Conservation (phyloP, 2,888 invertebrate species). For the Hemicrepidius hirtus region DNA sequence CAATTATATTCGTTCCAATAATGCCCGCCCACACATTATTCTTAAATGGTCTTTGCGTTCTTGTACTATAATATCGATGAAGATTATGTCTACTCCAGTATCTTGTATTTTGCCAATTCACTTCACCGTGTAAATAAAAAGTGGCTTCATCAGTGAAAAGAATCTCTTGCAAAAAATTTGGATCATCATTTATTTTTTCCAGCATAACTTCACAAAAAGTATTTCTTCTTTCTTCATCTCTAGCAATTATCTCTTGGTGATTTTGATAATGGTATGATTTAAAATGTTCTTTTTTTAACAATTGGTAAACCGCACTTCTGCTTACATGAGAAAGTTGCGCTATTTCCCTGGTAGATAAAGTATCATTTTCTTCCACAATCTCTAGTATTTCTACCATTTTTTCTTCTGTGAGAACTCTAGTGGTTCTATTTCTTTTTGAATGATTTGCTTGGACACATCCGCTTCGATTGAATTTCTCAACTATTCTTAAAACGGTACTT, state of each 20-base stretch:
- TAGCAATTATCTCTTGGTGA: background rate
- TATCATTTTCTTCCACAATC: background rate
- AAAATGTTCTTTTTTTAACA: no score
- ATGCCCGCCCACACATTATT: background rate
- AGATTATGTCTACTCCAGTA: background rate
- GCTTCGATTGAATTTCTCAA: no score
- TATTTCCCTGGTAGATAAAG: background rate
- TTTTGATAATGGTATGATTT: no score
- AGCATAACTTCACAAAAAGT: no score
- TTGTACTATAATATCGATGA: background rate
- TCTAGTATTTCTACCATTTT: background rate
- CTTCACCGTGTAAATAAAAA: background rate
- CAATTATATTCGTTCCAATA: background rate
- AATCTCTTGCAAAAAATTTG: no score
- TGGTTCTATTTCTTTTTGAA: no score
- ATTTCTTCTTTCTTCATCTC: conserved; percentile 1
- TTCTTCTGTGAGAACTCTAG: background rate
- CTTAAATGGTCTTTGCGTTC: background rate
- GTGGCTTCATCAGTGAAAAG: no score
- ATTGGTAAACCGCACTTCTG: background rate
- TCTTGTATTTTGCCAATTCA: background rate
- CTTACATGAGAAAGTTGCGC: no score
- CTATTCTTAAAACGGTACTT: background rate
- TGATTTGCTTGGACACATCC: background rate
- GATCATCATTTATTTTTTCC: no score